These are phyloP conservation scores for Orientallactaga bullata DNA, from an alignment of 2,113 vertebrate species.

Conservation along the genomic window DNA sequence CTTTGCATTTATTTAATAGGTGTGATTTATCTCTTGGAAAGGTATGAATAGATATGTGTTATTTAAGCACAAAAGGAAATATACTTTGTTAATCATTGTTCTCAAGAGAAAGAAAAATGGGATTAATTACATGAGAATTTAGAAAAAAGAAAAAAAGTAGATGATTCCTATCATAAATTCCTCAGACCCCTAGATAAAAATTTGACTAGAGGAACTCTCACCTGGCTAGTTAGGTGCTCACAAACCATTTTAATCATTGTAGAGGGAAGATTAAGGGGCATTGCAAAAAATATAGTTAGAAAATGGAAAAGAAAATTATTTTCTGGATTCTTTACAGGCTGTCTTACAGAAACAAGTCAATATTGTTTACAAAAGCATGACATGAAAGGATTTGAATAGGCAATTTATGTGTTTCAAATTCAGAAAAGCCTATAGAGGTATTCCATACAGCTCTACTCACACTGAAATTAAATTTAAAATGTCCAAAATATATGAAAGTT, in stretches of 20 bases:
- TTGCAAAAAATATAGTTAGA: constrained; percentile 20
- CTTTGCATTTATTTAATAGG: constrained; percentile 32
- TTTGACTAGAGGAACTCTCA: constrained; percentile 44
- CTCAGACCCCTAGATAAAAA: constrained; percentile 16
- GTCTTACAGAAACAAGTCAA: not conserved
- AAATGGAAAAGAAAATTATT: constrained; percentile 38
- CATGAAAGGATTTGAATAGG: not conserved
- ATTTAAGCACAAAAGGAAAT: constrained; percentile 48
- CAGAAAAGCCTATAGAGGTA: constrained; percentile 10
- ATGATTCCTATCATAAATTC: constrained; percentile 16
- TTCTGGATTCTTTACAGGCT: constrained; percentile 31
- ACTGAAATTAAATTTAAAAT: constrained; percentile 64
- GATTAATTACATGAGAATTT: constrained; percentile 33
- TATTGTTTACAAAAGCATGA: constrained; percentile 51
- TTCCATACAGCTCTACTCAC: not conserved
- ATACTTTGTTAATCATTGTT: not conserved
- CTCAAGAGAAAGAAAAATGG: constrained; percentile 13
- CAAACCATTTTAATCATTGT: not conserved
- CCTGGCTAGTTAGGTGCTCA: not conserved
- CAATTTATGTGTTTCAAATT: constrained; percentile 56
- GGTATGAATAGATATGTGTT: not conserved
- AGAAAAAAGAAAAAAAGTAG: not conserved
- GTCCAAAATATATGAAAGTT: constrained; percentile 41
- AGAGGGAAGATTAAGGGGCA: not conserved
- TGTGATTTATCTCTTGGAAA: constrained; percentile 37